Evolutionary conservation across 2,888 invertebrate species (phyloP), one percentile per base, ranked within the genome.

Genomic region (Drosophila lacicola): DNA sequence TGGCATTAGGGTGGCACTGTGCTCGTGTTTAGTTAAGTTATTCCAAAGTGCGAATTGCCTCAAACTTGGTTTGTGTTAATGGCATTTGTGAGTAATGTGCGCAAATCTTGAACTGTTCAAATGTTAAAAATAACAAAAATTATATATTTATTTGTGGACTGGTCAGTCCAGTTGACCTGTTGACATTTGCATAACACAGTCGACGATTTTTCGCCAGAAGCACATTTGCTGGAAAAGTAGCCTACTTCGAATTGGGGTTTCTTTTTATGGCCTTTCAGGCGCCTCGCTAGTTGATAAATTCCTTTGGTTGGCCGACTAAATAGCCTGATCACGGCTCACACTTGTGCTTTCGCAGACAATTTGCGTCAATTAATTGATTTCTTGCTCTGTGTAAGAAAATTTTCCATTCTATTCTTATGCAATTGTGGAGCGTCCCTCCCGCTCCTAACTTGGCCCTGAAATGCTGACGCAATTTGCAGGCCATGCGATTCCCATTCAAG

Each of bases 291-390:
- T 53, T 64, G 41, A 58, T 61, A 61, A 71, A 67, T 67, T 53
- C 9, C 33, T 11, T 47, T 33, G 33, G 25, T 36, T 37, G 47
- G 55, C 57, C 39, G 25, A 39, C 56, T 57, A 4, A 13, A 14
- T 13, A 9, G 47, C 54, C 41, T 36, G 56, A 41, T 34, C 46
- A 29, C 42, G 46, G 44, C 54, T 21, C 33, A 53, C 70, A 86
- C 67, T 79, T 79, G 79, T 68, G 41, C n/a, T 66, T 83, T 83
- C 83, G 87, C 83, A 83, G 87, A 81, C 87, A 83, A 83, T 86
- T 83, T 82, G 70, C 78, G 72, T 70, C 80, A 80, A 79, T 83
- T 86, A 86, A 81, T 83, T 83, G 81, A 83, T 86, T 81, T 79
- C 70, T 65, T 53, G 33, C 42, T 50, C 55, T 68, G 72, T 66